A percentile compares a stretch with the other conserved stretches of the same genome.
Conservation (phyloP, 2,113 vertebrate species). For the Urocynchramus pylzowi region DNA sequence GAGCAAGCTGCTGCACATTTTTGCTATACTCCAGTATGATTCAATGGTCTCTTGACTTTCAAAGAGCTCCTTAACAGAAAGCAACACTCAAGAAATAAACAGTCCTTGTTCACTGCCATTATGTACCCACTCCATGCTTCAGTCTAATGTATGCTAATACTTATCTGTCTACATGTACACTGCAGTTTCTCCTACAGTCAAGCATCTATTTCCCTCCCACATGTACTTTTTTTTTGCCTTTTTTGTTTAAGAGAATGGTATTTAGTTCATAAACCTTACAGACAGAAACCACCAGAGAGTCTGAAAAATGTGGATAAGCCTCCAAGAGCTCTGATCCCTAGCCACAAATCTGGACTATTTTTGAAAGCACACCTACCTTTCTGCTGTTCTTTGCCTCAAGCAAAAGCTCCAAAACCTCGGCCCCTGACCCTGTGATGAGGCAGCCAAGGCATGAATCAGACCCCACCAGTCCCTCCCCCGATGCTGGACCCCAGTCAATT, state of each 20-base stretch:
- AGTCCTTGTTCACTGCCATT: background rate
- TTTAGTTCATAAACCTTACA: conserved; percentile 35
- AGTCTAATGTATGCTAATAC: background rate
- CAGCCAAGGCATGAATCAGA: conserved; percentile 49
- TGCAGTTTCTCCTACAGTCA: background rate
- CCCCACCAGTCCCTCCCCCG: background rate
- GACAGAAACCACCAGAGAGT: conserved; percentile 43
- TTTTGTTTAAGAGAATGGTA: background rate
- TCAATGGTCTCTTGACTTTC: conserved; percentile 34
- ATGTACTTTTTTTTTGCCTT: background rate
- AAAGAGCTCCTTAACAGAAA: conserved; percentile 42
- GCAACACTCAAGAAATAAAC: conserved; percentile 22
- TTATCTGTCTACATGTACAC: background rate
- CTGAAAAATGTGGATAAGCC: conserved; percentile 40
- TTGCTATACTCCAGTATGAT: background rate
- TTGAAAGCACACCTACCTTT: conserved; percentile 47
- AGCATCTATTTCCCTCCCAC: background rate
- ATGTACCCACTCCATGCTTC: background rate
- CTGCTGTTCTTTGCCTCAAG: conserved; percentile 38
- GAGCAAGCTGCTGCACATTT: conserved; percentile 5
- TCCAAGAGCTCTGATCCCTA: conserved; percentile 37
- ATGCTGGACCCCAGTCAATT: background rate
- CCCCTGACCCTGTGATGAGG: background rate
- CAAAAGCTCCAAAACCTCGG: conserved; percentile 20
- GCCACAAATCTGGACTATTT: conserved; percentile 50